phyloP scores from a whole-genome alignment of 1,140 invertebrate species.

The Philopotamus ludificatus region DNA sequence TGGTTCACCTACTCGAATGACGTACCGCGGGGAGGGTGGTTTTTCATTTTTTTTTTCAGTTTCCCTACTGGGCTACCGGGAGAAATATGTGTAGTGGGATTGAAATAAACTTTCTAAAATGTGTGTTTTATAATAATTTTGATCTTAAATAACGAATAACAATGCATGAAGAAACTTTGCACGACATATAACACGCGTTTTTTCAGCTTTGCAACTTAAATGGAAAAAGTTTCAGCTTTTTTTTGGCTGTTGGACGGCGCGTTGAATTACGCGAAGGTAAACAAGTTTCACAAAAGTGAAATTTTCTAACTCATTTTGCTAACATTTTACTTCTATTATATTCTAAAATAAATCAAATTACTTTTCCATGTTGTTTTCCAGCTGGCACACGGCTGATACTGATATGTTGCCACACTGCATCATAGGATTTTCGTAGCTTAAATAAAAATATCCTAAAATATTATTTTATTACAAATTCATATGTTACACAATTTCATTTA shows the following conservation, averaged over 20 bases:
- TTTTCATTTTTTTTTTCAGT: not conserved
- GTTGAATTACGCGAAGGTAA: not conserved
- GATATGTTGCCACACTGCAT: too few species aligned
- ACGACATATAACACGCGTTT: slow-evolving; percentile 23
- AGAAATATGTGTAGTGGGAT: not conserved
- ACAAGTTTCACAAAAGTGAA: too few species aligned
- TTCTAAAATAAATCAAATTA: too few species aligned
- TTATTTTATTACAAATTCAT: too few species aligned
- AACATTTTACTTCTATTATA: too few species aligned
- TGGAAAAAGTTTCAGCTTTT: slow-evolving; percentile 36
- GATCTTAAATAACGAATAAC: slow-evolving; percentile 11
- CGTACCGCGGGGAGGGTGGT: not conserved
- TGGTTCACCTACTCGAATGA: not conserved
- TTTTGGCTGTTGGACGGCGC: not conserved
- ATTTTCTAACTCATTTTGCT: too few species aligned
- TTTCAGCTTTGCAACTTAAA: slow-evolving; percentile 28
- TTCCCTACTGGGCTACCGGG: not conserved
- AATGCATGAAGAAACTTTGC: slow-evolving; percentile 13
- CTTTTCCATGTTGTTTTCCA: too few species aligned
- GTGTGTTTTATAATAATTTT: slow-evolving; percentile 3
- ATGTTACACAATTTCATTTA: too few species aligned
- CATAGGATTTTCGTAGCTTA: too few species aligned
- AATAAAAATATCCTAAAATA: too few species aligned
- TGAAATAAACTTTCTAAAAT: not conserved
- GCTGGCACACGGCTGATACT: too few species aligned